A percentile compares a stretch with the other conserved stretches of the same genome.
Evolutionary conservation across 2,113 vertebrate species (phyloP).

Genomic region (Setophaga petechia): DNA sequence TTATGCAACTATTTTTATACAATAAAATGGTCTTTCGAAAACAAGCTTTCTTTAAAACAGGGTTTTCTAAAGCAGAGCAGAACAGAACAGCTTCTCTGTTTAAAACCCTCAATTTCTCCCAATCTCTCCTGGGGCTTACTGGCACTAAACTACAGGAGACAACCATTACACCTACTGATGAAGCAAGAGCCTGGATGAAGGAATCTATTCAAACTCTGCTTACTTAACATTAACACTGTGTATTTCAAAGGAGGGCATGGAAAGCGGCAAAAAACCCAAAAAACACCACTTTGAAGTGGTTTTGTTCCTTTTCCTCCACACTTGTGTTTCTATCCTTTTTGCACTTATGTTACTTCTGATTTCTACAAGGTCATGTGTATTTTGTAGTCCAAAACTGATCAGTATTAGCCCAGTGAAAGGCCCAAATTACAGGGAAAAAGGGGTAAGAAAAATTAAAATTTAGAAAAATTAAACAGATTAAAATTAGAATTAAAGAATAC

Average conservation of each 20-base stretch:
- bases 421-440: neutral
- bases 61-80: conserved; percentile 1
- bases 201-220: conserved; percentile 4
- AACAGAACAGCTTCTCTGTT: conserved; percentile 40
- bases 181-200: neutral
- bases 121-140: neutral
- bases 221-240: neutral
- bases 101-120: neutral
- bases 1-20: conserved; percentile 41
- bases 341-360: neutral
- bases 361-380: neutral
- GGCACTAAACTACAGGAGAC: neutral
- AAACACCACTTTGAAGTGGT: neutral
- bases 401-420: neutral
- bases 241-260: neutral
- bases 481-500: neutral
- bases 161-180: conserved; percentile 10
- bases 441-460: neutral
- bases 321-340: neutral
- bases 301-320: neutral
- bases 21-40: neutral
- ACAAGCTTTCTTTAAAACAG: neutral
- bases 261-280: neutral
- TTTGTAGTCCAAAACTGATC: neutral
- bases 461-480: neutral